Conservation (phyloP, 2,797 vertebrate species). For the Paratrypauchen microcephalus region DNA sequence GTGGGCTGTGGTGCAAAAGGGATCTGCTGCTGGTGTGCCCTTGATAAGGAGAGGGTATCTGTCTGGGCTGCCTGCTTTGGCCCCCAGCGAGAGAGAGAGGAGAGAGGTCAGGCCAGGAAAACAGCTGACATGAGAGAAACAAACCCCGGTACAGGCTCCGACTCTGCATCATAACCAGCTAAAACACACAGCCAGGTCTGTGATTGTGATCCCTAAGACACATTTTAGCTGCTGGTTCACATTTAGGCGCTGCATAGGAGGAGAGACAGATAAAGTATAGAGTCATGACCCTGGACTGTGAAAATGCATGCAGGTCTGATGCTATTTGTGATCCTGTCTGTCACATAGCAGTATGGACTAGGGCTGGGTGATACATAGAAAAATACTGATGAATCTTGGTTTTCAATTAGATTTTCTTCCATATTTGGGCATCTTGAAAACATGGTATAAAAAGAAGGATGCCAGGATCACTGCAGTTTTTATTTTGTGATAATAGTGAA, state of each 20-base stretch:
- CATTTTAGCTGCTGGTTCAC: slow-evolving; percentile 44
- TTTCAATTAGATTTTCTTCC: too few relatives aligned
- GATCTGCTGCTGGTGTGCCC: slow-evolving; percentile 48
- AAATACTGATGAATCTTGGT: too few relatives aligned
- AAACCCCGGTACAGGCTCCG: slow-evolving; percentile 35
- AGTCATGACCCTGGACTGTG: slow-evolving; percentile 22
- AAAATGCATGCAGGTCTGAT: slow-evolving; percentile 24
- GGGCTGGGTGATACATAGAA: too few relatives aligned
- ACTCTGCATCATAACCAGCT: slow-evolving; percentile 64
- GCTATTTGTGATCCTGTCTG: slow-evolving; percentile 1
- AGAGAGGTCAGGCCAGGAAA: slow-evolving; percentile 57
- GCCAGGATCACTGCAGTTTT: too few relatives aligned
- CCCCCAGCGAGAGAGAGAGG: slow-evolving; percentile 45
- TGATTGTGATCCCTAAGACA: slow-evolving; percentile 41
- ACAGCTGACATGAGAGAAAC: slow-evolving; percentile 62
- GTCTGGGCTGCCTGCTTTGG: slow-evolving; percentile 51
- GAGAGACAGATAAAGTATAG: slow-evolving; percentile 19
- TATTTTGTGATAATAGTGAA: too few relatives aligned
- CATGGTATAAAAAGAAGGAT: too few relatives aligned
- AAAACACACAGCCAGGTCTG: slow-evolving; percentile 44
- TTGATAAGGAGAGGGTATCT: slow-evolving; percentile 49
- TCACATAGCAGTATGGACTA: background rate
- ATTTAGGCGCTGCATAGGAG: slow-evolving; percentile 36
- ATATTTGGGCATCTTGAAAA: too few relatives aligned
- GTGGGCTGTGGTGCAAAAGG: slow-evolving; percentile 34